phyloP scores from a whole-genome alignment of 1,140 invertebrate species.

The Lordiphosa mommai region DNA sequence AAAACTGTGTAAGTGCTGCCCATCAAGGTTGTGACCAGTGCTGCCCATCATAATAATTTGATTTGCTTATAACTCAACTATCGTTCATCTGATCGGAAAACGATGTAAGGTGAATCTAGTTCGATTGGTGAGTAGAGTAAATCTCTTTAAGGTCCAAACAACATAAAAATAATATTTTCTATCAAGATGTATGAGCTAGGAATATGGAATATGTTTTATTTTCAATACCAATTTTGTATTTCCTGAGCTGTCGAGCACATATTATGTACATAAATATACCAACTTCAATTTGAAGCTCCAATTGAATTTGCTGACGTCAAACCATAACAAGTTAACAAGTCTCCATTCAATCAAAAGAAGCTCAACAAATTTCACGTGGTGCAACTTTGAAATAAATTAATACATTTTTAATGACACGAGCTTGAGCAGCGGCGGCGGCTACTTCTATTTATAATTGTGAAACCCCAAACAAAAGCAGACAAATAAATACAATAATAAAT shows the following conservation, averaged over 20 bases:
- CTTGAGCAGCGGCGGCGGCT: slow-evolving; percentile 6
- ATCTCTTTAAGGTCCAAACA: too few species aligned
- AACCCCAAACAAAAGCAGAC: slow-evolving; percentile 18
- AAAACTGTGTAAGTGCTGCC: too few species aligned
- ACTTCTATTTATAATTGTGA: slow-evolving; percentile 31
- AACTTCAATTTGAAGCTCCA: slow-evolving; percentile 29
- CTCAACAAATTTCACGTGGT: slow-evolving; percentile 8
- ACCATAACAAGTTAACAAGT: slow-evolving; percentile 38
- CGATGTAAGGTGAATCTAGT: too few species aligned
- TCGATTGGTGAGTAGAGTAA: too few species aligned
- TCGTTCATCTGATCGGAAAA: too few species aligned
- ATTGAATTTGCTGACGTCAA: slow-evolving; percentile 53
- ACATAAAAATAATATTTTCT: too few species aligned
- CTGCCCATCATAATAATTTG: too few species aligned
- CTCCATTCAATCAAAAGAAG: slow-evolving; percentile 22
- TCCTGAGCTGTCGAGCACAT: slow-evolving; percentile 22
- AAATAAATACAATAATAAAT: background rate
- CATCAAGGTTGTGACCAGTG: too few species aligned
- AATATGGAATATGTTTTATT: too few species aligned
- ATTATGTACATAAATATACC: slow-evolving; percentile 10
- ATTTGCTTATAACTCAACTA: too few species aligned
- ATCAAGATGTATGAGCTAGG: too few species aligned
- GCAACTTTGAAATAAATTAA: slow-evolving; percentile 47
- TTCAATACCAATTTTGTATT: too few species aligned
- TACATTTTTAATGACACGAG: slow-evolving; percentile 66